phyloP scores from a whole-genome alignment of 2,888 invertebrate genomes.

The Chydorus sphaericus region DNA sequence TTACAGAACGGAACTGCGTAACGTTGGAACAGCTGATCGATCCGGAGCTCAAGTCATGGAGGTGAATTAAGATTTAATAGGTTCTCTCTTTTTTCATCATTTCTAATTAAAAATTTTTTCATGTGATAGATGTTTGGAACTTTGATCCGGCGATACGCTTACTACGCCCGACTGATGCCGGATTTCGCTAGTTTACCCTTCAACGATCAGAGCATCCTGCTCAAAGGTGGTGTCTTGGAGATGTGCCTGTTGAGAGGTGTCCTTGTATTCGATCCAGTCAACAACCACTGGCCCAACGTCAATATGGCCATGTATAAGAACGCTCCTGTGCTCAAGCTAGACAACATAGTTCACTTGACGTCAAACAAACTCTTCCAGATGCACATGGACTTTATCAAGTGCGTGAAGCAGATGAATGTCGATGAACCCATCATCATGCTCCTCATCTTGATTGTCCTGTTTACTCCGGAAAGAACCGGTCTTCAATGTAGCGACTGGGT shows the following conservation, averaged over 20 bases:
- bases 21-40: slow-evolving; percentile 11
- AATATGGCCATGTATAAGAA: slow-evolving; percentile 21
- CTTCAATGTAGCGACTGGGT: slow-evolving; percentile 25
- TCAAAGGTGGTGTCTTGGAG: slow-evolving; percentile 30
- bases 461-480: slow-evolving; percentile 29
- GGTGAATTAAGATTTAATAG: not conserved
- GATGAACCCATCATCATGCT: slow-evolving; percentile 31
- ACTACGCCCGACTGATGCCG: slow-evolving; percentile 24
- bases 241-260: slow-evolving; percentile 32
- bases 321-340: slow-evolving; percentile 22
- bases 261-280: slow-evolving; percentile 28
- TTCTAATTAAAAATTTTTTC: not conserved
- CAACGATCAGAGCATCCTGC: slow-evolving; percentile 24
- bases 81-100: not conserved
- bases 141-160: slow-evolving; percentile 25
- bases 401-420: slow-evolving; percentile 27
- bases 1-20: slow-evolving; percentile 17
- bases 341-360: slow-evolving; percentile 25
- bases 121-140: slow-evolving; percentile 24
- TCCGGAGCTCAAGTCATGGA: slow-evolving; percentile 22
- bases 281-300: slow-evolving; percentile 23
- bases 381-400: slow-evolving; percentile 30
- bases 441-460: slow-evolving; percentile 30
- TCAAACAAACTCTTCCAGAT: slow-evolving; percentile 27
- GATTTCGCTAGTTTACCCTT: slow-evolving; percentile 22